Evolutionary conservation across 2,113 vertebrate genomes (phyloP).

Genomic region (Podocnemis expansa): DNA sequence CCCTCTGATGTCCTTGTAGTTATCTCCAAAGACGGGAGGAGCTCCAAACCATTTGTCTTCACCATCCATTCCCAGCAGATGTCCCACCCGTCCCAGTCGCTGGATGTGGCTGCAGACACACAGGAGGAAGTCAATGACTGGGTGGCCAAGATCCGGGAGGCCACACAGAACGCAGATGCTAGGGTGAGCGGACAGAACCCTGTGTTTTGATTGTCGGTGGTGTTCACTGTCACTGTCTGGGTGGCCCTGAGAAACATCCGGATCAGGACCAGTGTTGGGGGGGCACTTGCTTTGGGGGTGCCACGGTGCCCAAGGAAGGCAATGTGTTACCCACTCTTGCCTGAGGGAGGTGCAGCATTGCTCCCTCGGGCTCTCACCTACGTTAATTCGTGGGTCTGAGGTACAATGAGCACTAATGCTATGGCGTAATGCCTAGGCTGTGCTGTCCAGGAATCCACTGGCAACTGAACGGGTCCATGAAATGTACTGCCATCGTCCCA

Average conservation of each 20-base stretch:
- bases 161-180: constrained; percentile 92
- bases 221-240: background rate
- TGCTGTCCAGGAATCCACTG: background rate
- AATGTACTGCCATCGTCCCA: background rate
- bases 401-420: background rate
- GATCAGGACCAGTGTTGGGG: background rate
- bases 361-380: background rate
- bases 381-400: background rate
- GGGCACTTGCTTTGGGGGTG: background rate
- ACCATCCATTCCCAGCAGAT: constrained; percentile 85
- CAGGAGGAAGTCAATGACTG: constrained; percentile 95
- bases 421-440: background rate
- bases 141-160: constrained; percentile 94
- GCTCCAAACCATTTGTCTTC: constrained; percentile 92
- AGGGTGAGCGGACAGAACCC: constrained; percentile 78
- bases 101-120: constrained; percentile 90
- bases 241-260: background rate
- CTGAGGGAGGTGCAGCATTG: background rate
- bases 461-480: background rate
- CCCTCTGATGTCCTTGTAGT: constrained; percentile 78
- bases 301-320: background rate
- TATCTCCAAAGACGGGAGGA: constrained; percentile 89
- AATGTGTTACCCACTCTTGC: background rate
- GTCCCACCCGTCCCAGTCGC: constrained; percentile 73
- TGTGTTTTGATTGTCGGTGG: background rate